A percentile compares a stretch with the other conserved stretches of the same genome.
Evolutionary conservation across 1,140 invertebrate species (phyloP).

Genomic region (Drosophila truncata): DNA sequence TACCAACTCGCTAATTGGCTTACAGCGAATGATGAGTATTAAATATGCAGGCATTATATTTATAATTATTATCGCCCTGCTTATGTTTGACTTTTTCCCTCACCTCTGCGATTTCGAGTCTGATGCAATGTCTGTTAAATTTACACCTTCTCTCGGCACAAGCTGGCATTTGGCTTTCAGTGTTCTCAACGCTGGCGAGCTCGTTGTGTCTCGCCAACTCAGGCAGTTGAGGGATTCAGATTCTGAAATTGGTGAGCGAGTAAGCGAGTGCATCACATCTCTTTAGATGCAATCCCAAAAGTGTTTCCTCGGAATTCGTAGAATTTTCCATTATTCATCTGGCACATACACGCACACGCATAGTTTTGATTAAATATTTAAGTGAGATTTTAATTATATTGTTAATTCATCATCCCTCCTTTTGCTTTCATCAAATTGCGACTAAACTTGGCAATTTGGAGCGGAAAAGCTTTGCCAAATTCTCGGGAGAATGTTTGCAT

Average conservation of each 20-base stretch:
- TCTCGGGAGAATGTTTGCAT: constrained; percentile 39
- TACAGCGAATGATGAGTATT: constrained; percentile 74
- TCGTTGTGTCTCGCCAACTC: not conserved
- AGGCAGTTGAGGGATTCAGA: not conserved
- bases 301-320: constrained; percentile 7
- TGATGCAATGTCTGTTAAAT: constrained; percentile 56
- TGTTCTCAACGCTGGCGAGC: constrained; percentile 17
- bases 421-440: constrained; percentile 10
- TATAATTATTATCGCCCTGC: constrained; percentile 36
- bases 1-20: constrained; percentile 67
- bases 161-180: constrained; percentile 23
- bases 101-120: not conserved
- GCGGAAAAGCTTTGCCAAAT: constrained; percentile 45
- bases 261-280: not conserved
- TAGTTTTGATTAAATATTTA: constrained; percentile 26
- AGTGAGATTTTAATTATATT: constrained; percentile 52
- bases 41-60: constrained; percentile 59
- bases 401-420: constrained; percentile 43
- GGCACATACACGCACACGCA: constrained; percentile 12
- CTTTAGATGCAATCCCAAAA: constrained; percentile 6
- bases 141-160: constrained; percentile 6
- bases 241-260: constrained; percentile 17
- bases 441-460: constrained; percentile 50
- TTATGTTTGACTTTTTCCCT: constrained; percentile 33
- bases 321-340: constrained; percentile 33